Conservation (phyloP, 2,113 vertebrate genomes). For the Coturnix japonica region DNA sequence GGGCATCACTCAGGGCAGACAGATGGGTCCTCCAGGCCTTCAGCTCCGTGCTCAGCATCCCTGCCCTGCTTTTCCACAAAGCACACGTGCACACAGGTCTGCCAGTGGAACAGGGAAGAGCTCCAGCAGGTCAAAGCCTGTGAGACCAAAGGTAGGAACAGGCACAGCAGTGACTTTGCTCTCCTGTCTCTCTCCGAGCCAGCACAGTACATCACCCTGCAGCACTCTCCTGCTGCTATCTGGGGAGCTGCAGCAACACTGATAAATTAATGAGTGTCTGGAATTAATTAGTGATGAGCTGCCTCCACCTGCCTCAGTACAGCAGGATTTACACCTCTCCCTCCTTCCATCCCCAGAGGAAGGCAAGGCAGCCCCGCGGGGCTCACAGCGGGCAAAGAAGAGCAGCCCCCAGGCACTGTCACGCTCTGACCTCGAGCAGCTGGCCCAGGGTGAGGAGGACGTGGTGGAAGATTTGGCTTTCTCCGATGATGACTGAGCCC, state of each 20-base stretch:
- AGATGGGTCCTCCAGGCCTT: background rate
- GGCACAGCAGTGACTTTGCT: background rate
- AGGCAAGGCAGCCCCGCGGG: fast-evolving
- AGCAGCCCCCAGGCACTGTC: constrained; percentile 38
- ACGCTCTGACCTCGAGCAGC: constrained; percentile 78
- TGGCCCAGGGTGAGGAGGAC: constrained; percentile 88
- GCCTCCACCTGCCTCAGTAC: constrained; percentile 16
- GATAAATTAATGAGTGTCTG: constrained; percentile 64
- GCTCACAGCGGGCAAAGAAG: background rate
- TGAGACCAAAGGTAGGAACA: background rate
- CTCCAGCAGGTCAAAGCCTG: background rate
- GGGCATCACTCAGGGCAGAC: background rate
- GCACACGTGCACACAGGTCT: too few relatives aligned
- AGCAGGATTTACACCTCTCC: constrained; percentile 38
- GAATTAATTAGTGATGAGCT: constrained; percentile 71
- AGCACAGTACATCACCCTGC: background rate
- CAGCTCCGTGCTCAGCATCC: background rate
- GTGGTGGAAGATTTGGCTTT: constrained; percentile 88
- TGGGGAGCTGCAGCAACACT: constrained; percentile 9
- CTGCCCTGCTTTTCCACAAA: background rate
- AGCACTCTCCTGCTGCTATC: background rate
- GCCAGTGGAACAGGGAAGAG: background rate
- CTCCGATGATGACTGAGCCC: constrained; percentile 80
- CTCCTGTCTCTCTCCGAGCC: background rate
- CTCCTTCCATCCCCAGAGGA: constrained; percentile 38